These are phyloP conservation scores for Fregata magnificens DNA, from an alignment of 2,113 vertebrate genomes.

Conservation along the genomic window DNA sequence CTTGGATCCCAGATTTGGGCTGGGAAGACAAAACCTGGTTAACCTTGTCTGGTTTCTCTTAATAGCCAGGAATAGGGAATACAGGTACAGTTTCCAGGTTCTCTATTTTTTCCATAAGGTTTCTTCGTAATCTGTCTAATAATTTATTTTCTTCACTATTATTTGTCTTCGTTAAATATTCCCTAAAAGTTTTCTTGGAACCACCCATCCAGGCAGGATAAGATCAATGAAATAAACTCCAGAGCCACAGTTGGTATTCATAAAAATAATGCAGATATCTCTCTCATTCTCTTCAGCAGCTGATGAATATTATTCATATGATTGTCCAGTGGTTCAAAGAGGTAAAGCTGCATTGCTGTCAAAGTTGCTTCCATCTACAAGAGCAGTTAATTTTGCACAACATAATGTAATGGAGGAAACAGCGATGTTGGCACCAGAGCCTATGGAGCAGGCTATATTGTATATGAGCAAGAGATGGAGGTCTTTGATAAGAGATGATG, in stretches of 20 bases:
- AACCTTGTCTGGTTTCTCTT: neutral
- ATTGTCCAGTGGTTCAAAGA: neutral
- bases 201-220: neutral
- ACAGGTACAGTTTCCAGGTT: neutral
- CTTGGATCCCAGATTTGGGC: neutral
- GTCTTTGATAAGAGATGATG: slow-evolving; percentile 43
- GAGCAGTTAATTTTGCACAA: neutral
- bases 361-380: neutral
- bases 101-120: neutral
- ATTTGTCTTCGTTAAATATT: neutral
- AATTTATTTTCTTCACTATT: neutral
- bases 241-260: neutral
- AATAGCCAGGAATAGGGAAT: neutral
- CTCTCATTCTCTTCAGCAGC: neutral
- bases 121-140: neutral
- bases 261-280: neutral
- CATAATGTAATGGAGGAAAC: neutral
- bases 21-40: neutral
- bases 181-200: neutral
- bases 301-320: neutral
- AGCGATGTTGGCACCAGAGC: neutral
- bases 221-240: neutral
- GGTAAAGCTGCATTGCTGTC: neutral
- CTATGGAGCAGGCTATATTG: neutral
- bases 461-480: slow-evolving; percentile 17